These are phyloP conservation scores for Trisateles emortualis DNA, from an alignment of 2,888 invertebrate genomes.

Conservation along the genomic window DNA sequence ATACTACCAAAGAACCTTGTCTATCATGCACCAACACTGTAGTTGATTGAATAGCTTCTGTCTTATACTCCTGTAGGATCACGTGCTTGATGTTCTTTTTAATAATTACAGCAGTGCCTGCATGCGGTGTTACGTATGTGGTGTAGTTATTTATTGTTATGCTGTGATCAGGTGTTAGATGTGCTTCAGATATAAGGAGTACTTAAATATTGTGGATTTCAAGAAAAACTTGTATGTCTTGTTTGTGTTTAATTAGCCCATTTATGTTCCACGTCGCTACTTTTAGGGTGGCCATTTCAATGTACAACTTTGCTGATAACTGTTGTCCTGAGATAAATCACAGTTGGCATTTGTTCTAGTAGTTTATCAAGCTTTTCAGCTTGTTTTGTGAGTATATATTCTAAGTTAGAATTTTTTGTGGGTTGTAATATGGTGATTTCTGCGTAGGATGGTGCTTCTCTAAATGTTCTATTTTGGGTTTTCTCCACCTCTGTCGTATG, in stretches of 20 bases:
- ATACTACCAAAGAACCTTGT: constrained; percentile 13
- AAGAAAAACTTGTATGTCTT: constrained; percentile 10
- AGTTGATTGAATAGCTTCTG: constrained; percentile 28
- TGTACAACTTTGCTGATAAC: constrained; percentile 8
- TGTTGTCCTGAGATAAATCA: constrained; percentile 15
- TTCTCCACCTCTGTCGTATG: not conserved
- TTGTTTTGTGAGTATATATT: constrained; percentile 4
- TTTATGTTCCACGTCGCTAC: constrained; percentile 33
- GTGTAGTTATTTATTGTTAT: too few species aligned
- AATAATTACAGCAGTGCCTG: constrained; percentile 24
- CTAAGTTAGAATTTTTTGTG: not conserved
- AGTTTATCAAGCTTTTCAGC: not conserved
- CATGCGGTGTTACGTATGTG: too few species aligned
- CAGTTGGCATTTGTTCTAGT: constrained; percentile 24
- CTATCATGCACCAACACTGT: constrained; percentile 16
- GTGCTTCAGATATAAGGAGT: constrained; percentile 26
- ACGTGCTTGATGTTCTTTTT: constrained; percentile 20
- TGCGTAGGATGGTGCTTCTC: not conserved
- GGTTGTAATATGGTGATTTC: not conserved
- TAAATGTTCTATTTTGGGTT: not conserved
- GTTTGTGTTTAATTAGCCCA: constrained; percentile 20
- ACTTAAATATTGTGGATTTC: constrained; percentile 16
- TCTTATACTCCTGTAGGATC: not conserved
- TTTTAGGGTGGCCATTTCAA: not conserved
- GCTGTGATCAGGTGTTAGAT: constrained; percentile 4